Evolutionary conservation across 2,888 invertebrate genomes (phyloP), one percentile per base, ranked within the genome.

Genomic region (Danaus chrysippus): DNA sequence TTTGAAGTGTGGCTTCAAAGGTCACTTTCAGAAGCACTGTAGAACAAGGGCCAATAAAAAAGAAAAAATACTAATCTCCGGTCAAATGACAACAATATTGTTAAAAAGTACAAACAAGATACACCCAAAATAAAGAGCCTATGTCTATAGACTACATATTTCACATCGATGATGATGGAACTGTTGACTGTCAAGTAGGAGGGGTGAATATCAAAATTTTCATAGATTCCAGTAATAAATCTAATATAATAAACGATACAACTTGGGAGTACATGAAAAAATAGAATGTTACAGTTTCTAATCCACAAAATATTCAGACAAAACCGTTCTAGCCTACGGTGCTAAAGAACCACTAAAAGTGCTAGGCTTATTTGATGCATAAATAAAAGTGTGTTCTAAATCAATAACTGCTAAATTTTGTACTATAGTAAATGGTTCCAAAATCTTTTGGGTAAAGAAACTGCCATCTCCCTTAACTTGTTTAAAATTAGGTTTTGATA

Each of bases 291-390:
- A n/a, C n/a, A 46, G 23, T 55, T 41, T 49, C 11, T 10, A 60
- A 56, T 42, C 54, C 46, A 55, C 13, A 41, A 57, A 54, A 10
- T 54, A 43, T 13, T 56, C 68, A 10, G 58, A 68, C 12, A 68
- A 68, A 62, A 58, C 10, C 0, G 67, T 72, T 23, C 9, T 66
- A 17, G 68, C 70, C 8, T 73, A 72, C 44, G 74, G 72, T 9
- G 60, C 58, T 46, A 49, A 59, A 6, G 17, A 13, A 12, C 71
- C 72, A 3, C 42, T 74, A 9, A 63, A 54, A 19, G 44, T 70
- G 5, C 8, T 65, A 43, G 71, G 71, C 3, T 70, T 69, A 10
- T 72, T 74, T 67, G 69, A 71, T 9, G 58, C 70, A 0, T 1
- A 17, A 13, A 61, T 70, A 10, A 43, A 52, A 34, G 42, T 61